Evolutionary conservation across 35 echinoderm and acorn worm genomes (phyloP).

Genomic region (Apostichopus parvimensis): DNA sequence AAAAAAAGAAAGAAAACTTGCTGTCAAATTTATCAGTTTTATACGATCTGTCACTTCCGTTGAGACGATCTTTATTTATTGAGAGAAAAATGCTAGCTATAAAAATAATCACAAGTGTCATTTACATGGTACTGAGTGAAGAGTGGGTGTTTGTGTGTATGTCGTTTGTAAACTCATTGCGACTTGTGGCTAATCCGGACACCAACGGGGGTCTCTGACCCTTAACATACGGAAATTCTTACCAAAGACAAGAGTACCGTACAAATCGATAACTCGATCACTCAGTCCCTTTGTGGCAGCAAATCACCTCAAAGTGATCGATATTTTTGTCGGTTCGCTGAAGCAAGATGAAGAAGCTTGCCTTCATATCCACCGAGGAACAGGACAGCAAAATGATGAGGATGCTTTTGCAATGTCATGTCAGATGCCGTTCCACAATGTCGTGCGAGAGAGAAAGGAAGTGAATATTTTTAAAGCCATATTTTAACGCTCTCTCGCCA

Average conservation of each 20-base stretch:
- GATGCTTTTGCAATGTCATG: background rate
- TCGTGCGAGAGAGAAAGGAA: background rate
- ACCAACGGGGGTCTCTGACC: constrained; percentile 40
- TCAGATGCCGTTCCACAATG: background rate
- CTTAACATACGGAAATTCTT: background rate
- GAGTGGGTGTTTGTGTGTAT: background rate
- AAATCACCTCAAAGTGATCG: constrained; percentile 41
- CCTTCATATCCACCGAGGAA: constrained; percentile 1
- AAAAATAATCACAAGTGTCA: constrained; percentile 11
- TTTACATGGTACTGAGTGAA: constrained; percentile 3
- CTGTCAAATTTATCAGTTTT: background rate
- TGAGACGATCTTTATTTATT: constrained; percentile 1
- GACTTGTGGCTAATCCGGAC: constrained; percentile 44
- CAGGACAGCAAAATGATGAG: background rate
- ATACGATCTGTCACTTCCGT: background rate
- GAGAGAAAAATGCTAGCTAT: constrained; percentile 7
- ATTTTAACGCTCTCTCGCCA: constrained; percentile 9
- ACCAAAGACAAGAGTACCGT: constrained; percentile 2
- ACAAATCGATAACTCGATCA: constrained; percentile 26
- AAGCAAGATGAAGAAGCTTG: constrained; percentile 5
- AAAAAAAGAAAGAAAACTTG: background rate
- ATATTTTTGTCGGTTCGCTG: background rate
- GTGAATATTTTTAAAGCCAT: background rate
- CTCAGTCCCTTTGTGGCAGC: constrained; percentile 19
- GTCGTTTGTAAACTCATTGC: constrained; percentile 3